Evolutionary conservation across 2,797 vertebrate species (phyloP), one percentile per base, ranked within the genome.

Genomic region (Spondyliosoma cantharus): DNA sequence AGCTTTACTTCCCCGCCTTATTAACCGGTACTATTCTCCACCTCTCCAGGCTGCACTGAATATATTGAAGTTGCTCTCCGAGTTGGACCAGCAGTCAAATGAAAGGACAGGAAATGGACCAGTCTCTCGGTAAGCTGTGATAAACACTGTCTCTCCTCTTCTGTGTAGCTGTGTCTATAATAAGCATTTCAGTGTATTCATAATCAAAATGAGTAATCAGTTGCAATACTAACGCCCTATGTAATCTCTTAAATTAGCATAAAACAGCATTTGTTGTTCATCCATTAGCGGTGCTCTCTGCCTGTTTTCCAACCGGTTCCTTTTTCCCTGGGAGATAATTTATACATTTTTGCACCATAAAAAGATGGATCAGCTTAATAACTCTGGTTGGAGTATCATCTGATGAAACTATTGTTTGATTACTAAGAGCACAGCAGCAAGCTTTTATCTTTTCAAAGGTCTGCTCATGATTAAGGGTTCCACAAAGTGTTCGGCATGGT

Each of bases 51-150:
- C 98, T 95, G 98, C 98, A 37, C 91, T 99, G 88, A 99, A 98
- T 93, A 97, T 99, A 93, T 93, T 99, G 86, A 99, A 99, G 94
- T 91, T 99, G 93, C 96, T 99, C 90, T 97, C 98, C 72, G 98
- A 99, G 93, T 92, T 98, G 93, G 97, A 99, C 96, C 98, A 98
- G 95, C 97, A 97, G 91, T 92, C 88, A 84, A 95, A 94, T 87
- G 98, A 99, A 93, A 96, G 97, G 87, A 96, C 97, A 86, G 97
- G 96, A 95, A 99, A 98, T 74, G 97, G 97, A 96, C 96, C 97
- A 93, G 94, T 96, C 92, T 96, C 97, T 93, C 95, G 97, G 98
- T 99, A 93, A 91, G 86, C 29, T 64, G 13, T n/a, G 22, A 56
- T 22, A 29, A 56, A 66, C 46, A 15, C 22, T 0, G 13, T 16